Evolutionary conservation across 2,888 invertebrate genomes (phyloP), one percentile per base, ranked within the genome.

Genomic region (Monochamus alternatus): DNA sequence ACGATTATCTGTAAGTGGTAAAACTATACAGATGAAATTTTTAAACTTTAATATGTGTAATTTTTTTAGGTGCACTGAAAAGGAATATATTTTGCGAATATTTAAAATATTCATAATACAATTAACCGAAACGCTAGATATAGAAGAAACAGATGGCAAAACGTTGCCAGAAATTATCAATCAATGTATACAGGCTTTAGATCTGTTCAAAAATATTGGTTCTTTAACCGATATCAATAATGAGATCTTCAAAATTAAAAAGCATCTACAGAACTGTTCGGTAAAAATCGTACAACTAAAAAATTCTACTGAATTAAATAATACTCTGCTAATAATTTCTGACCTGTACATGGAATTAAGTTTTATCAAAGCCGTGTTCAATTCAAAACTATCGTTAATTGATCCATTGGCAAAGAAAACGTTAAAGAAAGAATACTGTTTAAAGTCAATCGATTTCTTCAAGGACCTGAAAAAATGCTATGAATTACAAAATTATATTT

Each of bases 361-460:
- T 80, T 87, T 91, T 30, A 80, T 93, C 0, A 91, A 93, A 82
- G 85, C 92, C 0, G 89, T 90, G 80, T 86, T 94, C 4, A 91
- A 93, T 84, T 90, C 92, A 0, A 91, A 92, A 86, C 89, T 94
- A 10, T 94, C 94, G 22, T 88, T 92, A 0, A 94, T 97, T 5
- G 98, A 98, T 90, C 97, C 97, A 0, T 93, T 96, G 0, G 93
- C 94, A 75, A 96, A 96, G 87, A 92, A 93, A 79, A 90, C 92
- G 0, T 87, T 97, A 0, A 95, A 95, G 88, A 91, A 94, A 9
- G 88, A 92, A 62, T 95, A 96, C 81, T 89, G 93, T 12, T 87
- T 91, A 32, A 93, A 95, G 82, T 95, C 96, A 86, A 92, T 95
- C 3, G 86, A 88, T 30, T 91, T 92, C 83, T 91, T 94, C 51